A percentile compares a stretch with the other conserved stretches of the same genome.
Conservation (phyloP, 2,113 vertebrate genomes). For the Periophthalmus modestus region DNA sequence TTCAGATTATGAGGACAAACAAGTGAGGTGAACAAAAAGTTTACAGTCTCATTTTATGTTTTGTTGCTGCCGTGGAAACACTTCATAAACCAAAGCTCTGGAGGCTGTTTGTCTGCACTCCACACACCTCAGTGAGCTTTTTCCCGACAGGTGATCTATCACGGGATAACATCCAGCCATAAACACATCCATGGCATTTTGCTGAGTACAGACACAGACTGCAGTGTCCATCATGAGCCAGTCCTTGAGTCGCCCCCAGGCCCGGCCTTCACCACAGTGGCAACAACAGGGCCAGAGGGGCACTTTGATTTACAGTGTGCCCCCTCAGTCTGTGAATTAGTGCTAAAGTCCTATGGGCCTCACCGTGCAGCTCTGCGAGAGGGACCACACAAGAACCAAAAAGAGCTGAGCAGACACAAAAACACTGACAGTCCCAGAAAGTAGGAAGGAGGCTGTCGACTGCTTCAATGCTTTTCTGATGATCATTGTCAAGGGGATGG, state of each 20-base stretch:
- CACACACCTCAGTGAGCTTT: conserved; percentile 31
- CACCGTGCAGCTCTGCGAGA: conserved; percentile 5
- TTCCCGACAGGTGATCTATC: conserved; percentile 48
- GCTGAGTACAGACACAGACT: conserved; percentile 43
- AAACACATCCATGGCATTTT: conserved; percentile 31
- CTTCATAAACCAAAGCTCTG: conserved; percentile 30
- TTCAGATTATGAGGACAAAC: not conserved
- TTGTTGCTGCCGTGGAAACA: conserved; percentile 9
- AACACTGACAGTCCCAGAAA: conserved; percentile 34
- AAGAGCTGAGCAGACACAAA: conserved; percentile 60
- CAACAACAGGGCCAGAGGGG: conserved; percentile 19
- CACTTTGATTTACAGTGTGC: conserved; percentile 56
- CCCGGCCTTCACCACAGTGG: conserved; percentile 8
- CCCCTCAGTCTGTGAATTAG: conserved; percentile 53
- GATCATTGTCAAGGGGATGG: conserved; percentile 47
- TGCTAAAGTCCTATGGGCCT: conserved; percentile 36
- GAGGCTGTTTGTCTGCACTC: conserved; percentile 21
- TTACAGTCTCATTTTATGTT: conserved; percentile 14
- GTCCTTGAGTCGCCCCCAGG: conserved; percentile 61
- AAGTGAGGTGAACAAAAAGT: not conserved
- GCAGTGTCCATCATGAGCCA: conserved; percentile 46
- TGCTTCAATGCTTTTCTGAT: conserved; percentile 52
- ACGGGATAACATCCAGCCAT: conserved; percentile 22
- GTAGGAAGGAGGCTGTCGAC: conserved; percentile 26
- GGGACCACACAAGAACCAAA: conserved; percentile 26